Conservation (phyloP, 2,113 vertebrate genomes). For the Hassar affinis region DNA sequence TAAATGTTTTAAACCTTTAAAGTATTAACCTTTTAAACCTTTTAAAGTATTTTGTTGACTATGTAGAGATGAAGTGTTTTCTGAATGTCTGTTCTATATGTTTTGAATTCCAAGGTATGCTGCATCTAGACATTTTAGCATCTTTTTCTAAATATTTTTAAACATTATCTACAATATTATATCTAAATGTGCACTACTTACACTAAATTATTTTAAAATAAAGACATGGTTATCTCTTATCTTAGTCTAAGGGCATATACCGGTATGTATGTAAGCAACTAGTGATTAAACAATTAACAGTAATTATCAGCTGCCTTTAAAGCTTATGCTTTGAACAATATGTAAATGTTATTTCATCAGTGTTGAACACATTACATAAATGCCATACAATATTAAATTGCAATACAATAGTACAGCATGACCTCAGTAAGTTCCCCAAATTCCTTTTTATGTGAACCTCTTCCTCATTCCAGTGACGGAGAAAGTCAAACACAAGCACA, state of each 20-base stretch:
- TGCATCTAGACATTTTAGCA: not conserved
- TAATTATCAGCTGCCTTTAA: not conserved
- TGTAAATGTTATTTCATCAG: not conserved
- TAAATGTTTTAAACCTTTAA: too few species aligned
- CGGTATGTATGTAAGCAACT: not conserved
- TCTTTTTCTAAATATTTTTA: too few species aligned
- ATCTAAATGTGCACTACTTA: not conserved
- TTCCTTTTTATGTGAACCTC: not conserved
- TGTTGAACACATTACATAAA: not conserved
- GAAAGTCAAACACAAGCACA: not conserved
- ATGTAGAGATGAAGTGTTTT: not conserved
- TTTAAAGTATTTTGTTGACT: not conserved
- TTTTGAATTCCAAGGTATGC: not conserved
- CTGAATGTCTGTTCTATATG: not conserved
- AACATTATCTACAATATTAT: not conserved
- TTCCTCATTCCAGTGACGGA: conserved; percentile 6
- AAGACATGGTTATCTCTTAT: not conserved
- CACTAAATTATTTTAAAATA: not conserved
- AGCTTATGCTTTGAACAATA: not conserved
- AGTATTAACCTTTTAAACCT: too few species aligned
- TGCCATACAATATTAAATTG: too few species aligned
- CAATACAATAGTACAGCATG: not conserved
- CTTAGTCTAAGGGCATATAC: not conserved
- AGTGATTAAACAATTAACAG: not conserved
- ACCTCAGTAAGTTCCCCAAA: not conserved